Evolutionary conservation across 2,888 invertebrate species (phyloP).

Genomic region (Camponotus fellah): DNA sequence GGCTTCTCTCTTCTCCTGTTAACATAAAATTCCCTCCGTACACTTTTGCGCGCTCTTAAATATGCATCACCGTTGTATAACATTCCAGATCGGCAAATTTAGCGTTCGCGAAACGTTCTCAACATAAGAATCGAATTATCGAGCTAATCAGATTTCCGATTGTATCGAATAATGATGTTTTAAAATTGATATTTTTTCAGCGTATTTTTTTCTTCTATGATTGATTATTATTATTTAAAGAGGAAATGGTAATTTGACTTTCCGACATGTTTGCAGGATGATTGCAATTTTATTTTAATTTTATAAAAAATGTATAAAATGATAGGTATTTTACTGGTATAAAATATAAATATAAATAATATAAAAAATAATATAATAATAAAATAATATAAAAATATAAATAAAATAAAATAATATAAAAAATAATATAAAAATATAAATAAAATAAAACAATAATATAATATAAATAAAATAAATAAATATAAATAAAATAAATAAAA

Average conservation of each 20-base stretch:
- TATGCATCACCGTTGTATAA: background rate
- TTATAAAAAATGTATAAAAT: too few relatives aligned
- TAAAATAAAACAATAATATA: too few relatives aligned
- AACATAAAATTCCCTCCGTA: constrained; percentile 31
- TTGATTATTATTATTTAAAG: background rate
- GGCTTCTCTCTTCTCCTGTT: constrained; percentile 20
- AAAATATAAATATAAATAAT: too few relatives aligned
- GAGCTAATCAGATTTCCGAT: background rate
- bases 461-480: too few relatives aligned
- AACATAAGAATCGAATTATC: background rate
- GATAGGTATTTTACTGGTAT: too few relatives aligned
- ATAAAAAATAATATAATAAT: too few relatives aligned
- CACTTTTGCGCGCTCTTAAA: background rate
- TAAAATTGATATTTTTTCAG: background rate
- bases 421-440: too few relatives aligned
- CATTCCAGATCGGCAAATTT: background rate
- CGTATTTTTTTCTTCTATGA: background rate
- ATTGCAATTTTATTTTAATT: too few relatives aligned
- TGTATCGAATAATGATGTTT: background rate
- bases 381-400: too few relatives aligned
- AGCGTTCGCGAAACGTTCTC: background rate
- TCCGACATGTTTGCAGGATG: background rate
- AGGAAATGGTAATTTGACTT: background rate
- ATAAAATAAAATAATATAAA: too few relatives aligned
- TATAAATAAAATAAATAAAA: too few relatives aligned